Conservation (phyloP, 1,140 invertebrate genomes). For the Tetramorium simillimum region DNA sequence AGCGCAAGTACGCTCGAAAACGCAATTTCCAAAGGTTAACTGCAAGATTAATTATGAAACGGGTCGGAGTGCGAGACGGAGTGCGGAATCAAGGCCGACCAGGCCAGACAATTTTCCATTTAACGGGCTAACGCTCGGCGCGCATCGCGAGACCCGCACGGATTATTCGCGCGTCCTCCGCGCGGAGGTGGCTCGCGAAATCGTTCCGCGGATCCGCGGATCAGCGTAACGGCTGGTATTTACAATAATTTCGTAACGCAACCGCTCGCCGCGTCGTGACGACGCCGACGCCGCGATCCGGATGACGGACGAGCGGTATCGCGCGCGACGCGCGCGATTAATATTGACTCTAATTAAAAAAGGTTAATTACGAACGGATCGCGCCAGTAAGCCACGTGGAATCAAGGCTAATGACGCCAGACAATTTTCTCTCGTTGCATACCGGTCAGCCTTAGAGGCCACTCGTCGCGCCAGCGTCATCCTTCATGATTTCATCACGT, state of each 20-base stretch:
- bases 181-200: background rate
- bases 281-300: background rate
- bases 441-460: conserved; percentile 24
- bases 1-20: conserved; percentile 65
- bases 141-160: background rate
- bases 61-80: conserved; percentile 51
- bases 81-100: conserved; percentile 44
- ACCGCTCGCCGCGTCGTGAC: background rate
- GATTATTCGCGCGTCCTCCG: background rate
- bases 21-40: conserved; percentile 72
- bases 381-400: conserved; percentile 30
- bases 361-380: conserved; percentile 39
- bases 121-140: conserved; percentile 24
- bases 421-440: conserved; percentile 56
- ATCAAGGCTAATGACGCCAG: conserved; percentile 54
- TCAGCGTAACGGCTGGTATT: conserved; percentile 21
- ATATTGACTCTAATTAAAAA: conserved; percentile 59
- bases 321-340: conserved; percentile 25
- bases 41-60: conserved; percentile 69
- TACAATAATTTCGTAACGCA: conserved; percentile 2
- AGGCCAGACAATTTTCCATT: conserved; percentile 42
- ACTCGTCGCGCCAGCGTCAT: conserved; percentile 39
- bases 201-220: background rate
- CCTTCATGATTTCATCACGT: conserved; percentile 55
- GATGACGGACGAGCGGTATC: conserved; percentile 41